Conservation (phyloP, 2,797 vertebrate genomes). For the Gymnothorax javanicus region DNA sequence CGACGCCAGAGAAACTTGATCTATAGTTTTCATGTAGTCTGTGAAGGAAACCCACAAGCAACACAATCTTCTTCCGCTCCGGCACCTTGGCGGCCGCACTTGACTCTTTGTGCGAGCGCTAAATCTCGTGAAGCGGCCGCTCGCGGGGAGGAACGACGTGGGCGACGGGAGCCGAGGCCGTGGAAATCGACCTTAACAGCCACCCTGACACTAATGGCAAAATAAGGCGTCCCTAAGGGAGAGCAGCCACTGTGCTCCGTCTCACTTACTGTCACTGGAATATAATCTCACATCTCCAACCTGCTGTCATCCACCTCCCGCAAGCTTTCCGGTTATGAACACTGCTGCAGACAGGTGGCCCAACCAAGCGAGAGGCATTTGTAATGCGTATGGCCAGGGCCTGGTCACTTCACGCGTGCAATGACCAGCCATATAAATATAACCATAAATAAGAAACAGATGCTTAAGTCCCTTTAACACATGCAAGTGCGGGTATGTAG, state of each 20-base stretch:
- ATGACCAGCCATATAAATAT: constrained; percentile 12
- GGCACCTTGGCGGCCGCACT: not conserved
- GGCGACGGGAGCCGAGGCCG: constrained; percentile 30
- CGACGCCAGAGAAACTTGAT: not conserved
- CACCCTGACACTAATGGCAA: constrained; percentile 30
- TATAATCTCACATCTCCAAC: constrained; percentile 32
- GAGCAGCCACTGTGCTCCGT: constrained; percentile 33
- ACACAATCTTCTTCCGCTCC: not conserved
- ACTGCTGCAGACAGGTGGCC: not conserved
- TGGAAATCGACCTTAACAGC: constrained; percentile 34
- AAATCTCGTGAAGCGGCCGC: constrained; percentile 33
- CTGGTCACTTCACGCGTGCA: not conserved
- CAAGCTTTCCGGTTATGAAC: constrained; percentile 12
- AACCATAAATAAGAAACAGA: not conserved
- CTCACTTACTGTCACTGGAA: constrained; percentile 45
- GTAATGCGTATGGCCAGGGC: not conserved
- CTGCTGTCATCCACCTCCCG: constrained; percentile 18
- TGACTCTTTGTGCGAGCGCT: not conserved
- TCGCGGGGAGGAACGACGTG: not conserved
- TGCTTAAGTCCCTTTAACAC: not conserved
- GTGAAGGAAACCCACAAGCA: not conserved
- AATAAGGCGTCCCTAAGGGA: constrained; percentile 29
- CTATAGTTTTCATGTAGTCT: not conserved
- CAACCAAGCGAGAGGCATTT: constrained; percentile 38
- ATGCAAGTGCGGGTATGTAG: not conserved